These are phyloP conservation scores for Hirtodrosophila alboralis DNA, from an alignment of 2,888 invertebrate genomes.

Conservation along the genomic window DNA sequence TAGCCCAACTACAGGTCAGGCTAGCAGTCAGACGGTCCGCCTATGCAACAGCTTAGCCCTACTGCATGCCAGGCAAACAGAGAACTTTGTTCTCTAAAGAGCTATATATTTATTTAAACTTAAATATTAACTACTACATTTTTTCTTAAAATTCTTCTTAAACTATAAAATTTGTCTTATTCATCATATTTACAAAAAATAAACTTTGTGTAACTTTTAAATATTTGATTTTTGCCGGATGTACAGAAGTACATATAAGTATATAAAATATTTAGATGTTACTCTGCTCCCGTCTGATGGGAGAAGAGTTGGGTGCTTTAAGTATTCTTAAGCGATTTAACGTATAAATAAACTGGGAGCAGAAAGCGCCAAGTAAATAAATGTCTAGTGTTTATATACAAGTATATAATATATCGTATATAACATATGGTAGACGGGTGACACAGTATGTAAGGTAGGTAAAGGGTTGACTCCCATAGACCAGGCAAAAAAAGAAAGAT, in stretches of 20 bases:
- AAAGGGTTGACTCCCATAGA: not conserved
- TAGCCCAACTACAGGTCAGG: too few relatives aligned
- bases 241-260: not conserved
- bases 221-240: constrained; percentile 20
- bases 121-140: too few relatives aligned
- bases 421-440: not conserved
- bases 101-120: too few relatives aligned
- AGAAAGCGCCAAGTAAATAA: constrained; percentile 70
- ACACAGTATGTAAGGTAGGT: too few relatives aligned
- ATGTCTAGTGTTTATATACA: constrained; percentile 47
- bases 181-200: constrained; percentile 2
- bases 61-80: too few relatives aligned
- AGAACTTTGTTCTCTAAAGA: too few relatives aligned
- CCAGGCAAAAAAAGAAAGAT: constrained; percentile 40
- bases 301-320: not conserved
- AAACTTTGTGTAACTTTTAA: not conserved
- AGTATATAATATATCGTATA: constrained; percentile 8
- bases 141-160: not conserved
- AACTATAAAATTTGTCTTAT: not conserved
- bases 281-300: not conserved
- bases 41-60: too few relatives aligned
- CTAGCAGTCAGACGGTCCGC: too few relatives aligned
- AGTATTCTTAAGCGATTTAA: constrained; percentile 53
- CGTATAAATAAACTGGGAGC: constrained; percentile 55
- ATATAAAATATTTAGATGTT: too few relatives aligned